These are phyloP conservation scores for Microtus pennsylvanicus DNA, from an alignment of 2,113 vertebrate species.

Conservation along the genomic window DNA sequence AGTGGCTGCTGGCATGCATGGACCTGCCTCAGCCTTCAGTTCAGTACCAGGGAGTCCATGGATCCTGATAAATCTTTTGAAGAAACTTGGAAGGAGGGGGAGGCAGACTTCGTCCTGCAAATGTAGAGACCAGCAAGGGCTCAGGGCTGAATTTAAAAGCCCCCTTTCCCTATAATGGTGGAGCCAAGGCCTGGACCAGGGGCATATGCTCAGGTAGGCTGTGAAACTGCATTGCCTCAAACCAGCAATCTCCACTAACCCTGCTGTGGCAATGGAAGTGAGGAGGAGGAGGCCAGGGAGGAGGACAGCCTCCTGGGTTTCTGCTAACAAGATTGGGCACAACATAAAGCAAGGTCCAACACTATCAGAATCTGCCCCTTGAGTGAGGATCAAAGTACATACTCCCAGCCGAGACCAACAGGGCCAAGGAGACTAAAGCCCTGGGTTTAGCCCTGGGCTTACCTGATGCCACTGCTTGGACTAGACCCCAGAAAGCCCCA, in stretches of 20 bases:
- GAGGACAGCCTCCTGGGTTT: neutral
- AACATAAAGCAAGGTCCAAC: neutral
- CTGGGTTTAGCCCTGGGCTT: neutral
- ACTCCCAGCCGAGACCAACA: neutral
- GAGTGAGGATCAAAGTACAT: neutral
- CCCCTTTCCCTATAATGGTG: neutral
- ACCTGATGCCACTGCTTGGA: neutral
- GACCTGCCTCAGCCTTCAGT: neutral
- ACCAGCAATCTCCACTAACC: neutral
- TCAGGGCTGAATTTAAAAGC: neutral
- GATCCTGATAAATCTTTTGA: neutral
- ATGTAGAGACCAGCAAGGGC: neutral
- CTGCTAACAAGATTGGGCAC: neutral
- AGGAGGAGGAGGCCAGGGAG: neutral
- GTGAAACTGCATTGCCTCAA: neutral
- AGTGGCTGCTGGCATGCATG: neutral
- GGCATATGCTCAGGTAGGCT: fast-evolving
- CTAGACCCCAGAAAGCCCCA: neutral
- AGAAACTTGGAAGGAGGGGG: neutral
- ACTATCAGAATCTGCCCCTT: neutral
- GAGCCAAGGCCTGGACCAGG: neutral
- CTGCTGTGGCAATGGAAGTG: neutral
- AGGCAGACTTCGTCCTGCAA: too few relatives aligned
- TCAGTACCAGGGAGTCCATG: too few relatives aligned
- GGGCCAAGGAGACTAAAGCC: neutral